Evolutionary conservation across 1,140 invertebrate species (phyloP).

Genomic region (Brachionus rubens): DNA sequence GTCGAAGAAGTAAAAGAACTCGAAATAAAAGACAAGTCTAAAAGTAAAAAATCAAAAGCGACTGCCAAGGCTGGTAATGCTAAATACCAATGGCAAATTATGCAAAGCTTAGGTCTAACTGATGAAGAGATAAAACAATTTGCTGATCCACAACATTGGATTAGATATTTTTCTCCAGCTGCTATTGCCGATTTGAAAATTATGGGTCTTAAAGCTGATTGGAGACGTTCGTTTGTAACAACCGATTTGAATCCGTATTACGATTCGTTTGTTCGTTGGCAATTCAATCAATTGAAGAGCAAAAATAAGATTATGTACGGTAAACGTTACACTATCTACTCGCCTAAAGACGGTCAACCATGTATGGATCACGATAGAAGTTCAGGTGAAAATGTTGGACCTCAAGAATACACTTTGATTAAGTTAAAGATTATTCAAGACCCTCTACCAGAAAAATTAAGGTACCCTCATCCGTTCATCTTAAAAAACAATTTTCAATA

Average conservation of each 20-base stretch:
- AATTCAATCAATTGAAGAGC: conserved; percentile 82
- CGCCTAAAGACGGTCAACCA: conserved; percentile 90
- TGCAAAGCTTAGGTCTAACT: conserved; percentile 81
- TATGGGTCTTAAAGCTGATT: conserved; percentile 91
- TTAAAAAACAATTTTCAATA: not conserved
- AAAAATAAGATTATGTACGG: conserved; percentile 89
- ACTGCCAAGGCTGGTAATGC: conserved; percentile 79
- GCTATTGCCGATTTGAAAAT: conserved; percentile 78
- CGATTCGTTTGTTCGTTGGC: conserved; percentile 96
- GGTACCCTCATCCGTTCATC: conserved; percentile 40
- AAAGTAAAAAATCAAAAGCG: conserved; percentile 79
- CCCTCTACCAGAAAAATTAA: conserved; percentile 71
- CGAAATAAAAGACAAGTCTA: conserved; percentile 86
- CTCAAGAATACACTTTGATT: conserved; percentile 94
- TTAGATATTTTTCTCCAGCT: conserved; percentile 82
- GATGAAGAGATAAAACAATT: conserved; percentile 90
- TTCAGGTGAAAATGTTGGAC: conserved; percentile 90
- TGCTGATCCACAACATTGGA: conserved; percentile 84
- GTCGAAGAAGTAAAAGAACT: conserved; percentile 55
- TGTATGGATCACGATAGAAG: conserved; percentile 99
- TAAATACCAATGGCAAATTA: conserved; percentile 99
- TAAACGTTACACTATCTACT: conserved; percentile 94
- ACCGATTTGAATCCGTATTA: conserved; percentile 96
- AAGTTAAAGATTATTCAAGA: conserved; percentile 75
- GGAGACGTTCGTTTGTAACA: conserved; percentile 93